Conservation (phyloP, 2,113 vertebrate species). For the Acinonyx jubatus region DNA sequence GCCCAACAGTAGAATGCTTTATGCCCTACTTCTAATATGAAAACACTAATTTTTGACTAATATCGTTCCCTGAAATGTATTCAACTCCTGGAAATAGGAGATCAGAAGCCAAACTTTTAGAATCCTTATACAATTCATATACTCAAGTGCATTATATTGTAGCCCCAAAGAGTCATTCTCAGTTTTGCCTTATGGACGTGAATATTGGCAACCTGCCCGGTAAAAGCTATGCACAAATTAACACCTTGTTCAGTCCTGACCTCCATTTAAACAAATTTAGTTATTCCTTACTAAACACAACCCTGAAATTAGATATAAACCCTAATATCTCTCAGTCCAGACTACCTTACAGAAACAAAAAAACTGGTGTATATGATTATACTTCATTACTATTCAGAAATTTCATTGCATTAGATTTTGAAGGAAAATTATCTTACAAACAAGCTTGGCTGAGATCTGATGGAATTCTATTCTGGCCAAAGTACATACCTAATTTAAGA, state of each 20-base stretch:
- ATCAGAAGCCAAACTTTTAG: not conserved
- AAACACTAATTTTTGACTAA: not conserved
- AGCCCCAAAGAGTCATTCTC: not conserved
- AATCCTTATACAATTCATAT: not conserved
- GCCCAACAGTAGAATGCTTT: not conserved
- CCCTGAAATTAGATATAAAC: not conserved
- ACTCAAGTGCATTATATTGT: not conserved
- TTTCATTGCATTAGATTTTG: not conserved
- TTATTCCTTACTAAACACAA: slow-evolving; percentile 4
- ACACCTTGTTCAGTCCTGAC: not conserved
- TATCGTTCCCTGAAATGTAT: not conserved
- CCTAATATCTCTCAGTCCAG: not conserved
- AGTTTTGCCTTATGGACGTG: not conserved
- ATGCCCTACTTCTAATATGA: not conserved
- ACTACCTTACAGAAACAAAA: not conserved
- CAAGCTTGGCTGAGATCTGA: not conserved
- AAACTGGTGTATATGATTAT: not conserved
- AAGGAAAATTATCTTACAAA: slow-evolving; percentile 19
- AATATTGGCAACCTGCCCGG: not conserved
- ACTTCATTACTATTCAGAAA: not conserved
- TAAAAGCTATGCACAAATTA: not conserved
- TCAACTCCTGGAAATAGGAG: not conserved
- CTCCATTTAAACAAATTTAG: not conserved
- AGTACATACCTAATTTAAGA: not conserved
- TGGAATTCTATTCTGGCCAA: not conserved